Evolutionary conservation across 2,888 invertebrate species (phyloP), one percentile per base, ranked within the genome.

Genomic region (Dione vanillae): DNA sequence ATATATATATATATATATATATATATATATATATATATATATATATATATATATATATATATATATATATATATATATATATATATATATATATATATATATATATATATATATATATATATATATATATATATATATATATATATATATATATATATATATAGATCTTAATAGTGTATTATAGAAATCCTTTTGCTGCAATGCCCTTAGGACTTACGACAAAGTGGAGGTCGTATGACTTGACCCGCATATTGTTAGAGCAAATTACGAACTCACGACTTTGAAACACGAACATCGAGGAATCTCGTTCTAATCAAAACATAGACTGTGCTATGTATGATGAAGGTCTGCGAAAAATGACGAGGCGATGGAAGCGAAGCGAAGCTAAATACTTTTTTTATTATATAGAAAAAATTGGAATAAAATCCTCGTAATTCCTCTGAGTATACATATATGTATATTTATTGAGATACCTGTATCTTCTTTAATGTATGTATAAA

Each of bases 201-300:
- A 66, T 67, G 72, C 72, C 70, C 64, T 70, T 47, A 64, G 72
- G 67, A 67, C 52, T 65, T 56, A 73, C 67, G 74, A 69, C 72
- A 67, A 69, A 73, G 41, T 67, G 67, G 74, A 68, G 76, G 76
- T 75, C 76, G 65, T 67, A 49, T 45, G 20, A 64, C 65, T 67
- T 72, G 75, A 76, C 75, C 76, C 49, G 71, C 59, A 66, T 68
- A 68, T 65, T 72, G 74, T 67, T 69, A 51, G 54, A 67, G 70
- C 72, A 74, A 75, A 75, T 75, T 74, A 62, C 72, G n/a, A 41
- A 65, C 69, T 69, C 75, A 76, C 75, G 75, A 76, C 59, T 62
- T 64, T 16, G 11, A 37, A 37, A 37, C 56, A 56, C 56, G 56
- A 56, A 40, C 35, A 47, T 56, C 69, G 64, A 69, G 65, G n/a